Percentiles rank a stretch among this genome's conserved stretches.
These are phyloP conservation scores for Drosophila nigrodunni DNA, from an alignment of 1,140 invertebrate species.

Conservation along the genomic window DNA sequence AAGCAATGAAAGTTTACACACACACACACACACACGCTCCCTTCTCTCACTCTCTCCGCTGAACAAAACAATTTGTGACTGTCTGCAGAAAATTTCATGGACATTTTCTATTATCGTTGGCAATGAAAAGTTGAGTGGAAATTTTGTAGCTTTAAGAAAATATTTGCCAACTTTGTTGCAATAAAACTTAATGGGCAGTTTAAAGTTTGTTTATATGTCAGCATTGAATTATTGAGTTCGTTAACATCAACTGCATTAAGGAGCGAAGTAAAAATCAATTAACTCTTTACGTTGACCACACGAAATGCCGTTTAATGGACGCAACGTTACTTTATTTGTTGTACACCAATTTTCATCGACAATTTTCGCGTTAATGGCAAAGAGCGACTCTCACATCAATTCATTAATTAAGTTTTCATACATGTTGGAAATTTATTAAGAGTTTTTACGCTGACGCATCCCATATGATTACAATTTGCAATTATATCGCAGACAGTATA, in stretches of 20 bases:
- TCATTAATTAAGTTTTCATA: conserved; percentile 49
- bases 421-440: conserved; percentile 37
- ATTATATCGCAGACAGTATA: conserved; percentile 5
- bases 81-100: conserved; percentile 3
- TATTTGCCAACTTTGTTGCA: not conserved
- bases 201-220: conserved; percentile 41
- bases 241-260: conserved; percentile 27
- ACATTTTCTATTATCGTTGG: conserved; percentile 28
- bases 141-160: conserved; percentile 1
- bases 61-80: conserved; percentile 7
- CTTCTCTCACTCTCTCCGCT: not conserved
- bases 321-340: conserved; percentile 21
- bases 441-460: conserved; percentile 29
- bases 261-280: conserved; percentile 42
- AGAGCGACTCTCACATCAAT: conserved; percentile 34
- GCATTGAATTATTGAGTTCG: conserved; percentile 39
- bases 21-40: conserved; percentile 2
- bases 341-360: conserved; percentile 19
- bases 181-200: not conserved
- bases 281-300: conserved; percentile 20
- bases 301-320: conserved; percentile 24
- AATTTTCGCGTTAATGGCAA: conserved; percentile 36
- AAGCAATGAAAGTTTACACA: conserved; percentile 60
- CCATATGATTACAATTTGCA: conserved; percentile 10
- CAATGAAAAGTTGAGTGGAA: conserved; percentile 35